phyloP scores from a whole-genome alignment of 2,113 vertebrate genomes.

The Suncus etruscus region DNA sequence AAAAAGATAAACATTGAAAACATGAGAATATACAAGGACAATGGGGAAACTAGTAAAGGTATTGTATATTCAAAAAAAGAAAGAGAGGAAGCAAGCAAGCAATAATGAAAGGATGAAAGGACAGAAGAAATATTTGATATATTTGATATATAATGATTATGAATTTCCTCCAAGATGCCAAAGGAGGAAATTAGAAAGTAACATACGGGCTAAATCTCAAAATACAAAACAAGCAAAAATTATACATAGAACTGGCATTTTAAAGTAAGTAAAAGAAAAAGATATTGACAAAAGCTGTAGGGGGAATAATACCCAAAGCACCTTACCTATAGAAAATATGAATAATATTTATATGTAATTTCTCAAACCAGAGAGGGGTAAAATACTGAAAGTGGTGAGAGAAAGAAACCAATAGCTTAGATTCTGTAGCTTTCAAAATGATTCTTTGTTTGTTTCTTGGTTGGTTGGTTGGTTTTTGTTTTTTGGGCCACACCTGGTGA shows the following conservation, averaged over 20 bases:
- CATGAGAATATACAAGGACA: not conserved
- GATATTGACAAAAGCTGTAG: not conserved
- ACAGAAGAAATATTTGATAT: constrained; percentile 9
- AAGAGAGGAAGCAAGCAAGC: no score
- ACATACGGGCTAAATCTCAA: not conserved
- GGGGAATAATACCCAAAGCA: not conserved
- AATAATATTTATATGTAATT: not conserved
- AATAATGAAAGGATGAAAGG: not conserved
- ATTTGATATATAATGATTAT: not conserved
- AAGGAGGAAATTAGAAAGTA: not conserved
- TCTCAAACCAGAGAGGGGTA: not conserved
- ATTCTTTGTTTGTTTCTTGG: no score
- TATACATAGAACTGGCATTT: not conserved
- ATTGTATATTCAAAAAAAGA: not conserved
- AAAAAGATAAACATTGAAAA: not conserved
- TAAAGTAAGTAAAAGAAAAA: not conserved
- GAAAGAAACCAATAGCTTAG: no score
- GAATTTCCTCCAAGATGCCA: not conserved
- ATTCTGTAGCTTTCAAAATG: no score
- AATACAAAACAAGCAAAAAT: not conserved
- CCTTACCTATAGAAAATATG: not conserved
- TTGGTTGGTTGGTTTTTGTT: no score
- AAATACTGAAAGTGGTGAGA: not conserved
- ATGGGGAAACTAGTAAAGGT: not conserved
- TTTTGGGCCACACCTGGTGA: no score